A percentile compares a stretch with the other conserved stretches of the same genome.
phyloP scores from a whole-genome alignment of 2,888 invertebrate species.

The Sicus ferrugineus region DNA sequence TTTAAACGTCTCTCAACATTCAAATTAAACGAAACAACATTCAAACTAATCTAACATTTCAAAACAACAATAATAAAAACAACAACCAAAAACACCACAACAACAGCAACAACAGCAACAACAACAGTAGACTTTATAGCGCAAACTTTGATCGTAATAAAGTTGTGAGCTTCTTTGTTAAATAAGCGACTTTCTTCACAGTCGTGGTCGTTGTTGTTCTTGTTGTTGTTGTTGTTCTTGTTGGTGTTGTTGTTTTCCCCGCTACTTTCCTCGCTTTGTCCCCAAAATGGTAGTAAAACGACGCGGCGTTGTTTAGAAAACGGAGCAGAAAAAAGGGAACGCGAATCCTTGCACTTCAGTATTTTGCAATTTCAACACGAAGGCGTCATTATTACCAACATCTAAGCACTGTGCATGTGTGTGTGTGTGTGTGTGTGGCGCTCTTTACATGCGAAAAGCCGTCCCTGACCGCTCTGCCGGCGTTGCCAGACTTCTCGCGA shows the following conservation, averaged over 20 bases:
- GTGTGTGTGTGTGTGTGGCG: neutral
- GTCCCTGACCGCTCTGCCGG: neutral
- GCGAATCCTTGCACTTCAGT: neutral
- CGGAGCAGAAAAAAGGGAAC: neutral
- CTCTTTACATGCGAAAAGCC: neutral
- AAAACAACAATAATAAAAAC: too few relatives aligned
- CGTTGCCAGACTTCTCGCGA: neutral
- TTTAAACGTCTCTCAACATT: too few relatives aligned
- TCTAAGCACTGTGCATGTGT: neutral
- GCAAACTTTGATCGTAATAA: slow-evolving; percentile 26
- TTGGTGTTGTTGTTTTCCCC: neutral
- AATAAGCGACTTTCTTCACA: neutral
- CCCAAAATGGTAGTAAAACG: slow-evolving; percentile 34
- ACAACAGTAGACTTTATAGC: slow-evolving; percentile 1
- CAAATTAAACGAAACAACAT: too few relatives aligned
- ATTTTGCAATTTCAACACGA: slow-evolving; percentile 28
- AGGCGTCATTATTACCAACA: slow-evolving; percentile 35
- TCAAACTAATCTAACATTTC: too few relatives aligned
- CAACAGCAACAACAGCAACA: slow-evolving; percentile 9
- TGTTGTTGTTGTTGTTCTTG: slow-evolving; percentile 16
- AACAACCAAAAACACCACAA: too few relatives aligned
- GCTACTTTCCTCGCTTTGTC: slow-evolving; percentile 1
- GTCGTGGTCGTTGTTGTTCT: neutral
- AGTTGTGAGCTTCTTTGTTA: slow-evolving; percentile 13
- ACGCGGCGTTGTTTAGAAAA: slow-evolving; percentile 15